phyloP scores from a whole-genome alignment of 2,888 invertebrate species.

The Sipha maydis region DNA sequence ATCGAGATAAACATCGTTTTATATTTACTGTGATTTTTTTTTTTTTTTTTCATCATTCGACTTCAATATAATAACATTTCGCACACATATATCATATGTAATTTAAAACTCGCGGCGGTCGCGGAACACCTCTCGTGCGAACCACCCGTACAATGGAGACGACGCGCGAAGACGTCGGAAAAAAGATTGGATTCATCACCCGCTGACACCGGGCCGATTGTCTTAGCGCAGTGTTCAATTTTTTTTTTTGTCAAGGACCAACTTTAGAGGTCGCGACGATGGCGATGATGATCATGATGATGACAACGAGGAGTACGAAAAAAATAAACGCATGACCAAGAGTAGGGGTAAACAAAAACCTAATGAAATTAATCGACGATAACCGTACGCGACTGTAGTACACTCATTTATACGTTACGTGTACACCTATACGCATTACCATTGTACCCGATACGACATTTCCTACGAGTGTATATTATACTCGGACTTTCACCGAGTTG shows the following conservation, averaged over 20 bases:
- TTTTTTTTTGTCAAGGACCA: constrained; percentile 27
- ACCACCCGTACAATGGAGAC: neutral
- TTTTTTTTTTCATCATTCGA: neutral
- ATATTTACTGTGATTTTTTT: neutral
- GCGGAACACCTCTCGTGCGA: neutral
- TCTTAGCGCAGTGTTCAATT: constrained; percentile 1
- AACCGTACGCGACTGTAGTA: neutral
- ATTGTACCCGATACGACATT: neutral
- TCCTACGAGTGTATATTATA: too few relatives aligned
- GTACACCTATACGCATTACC: too few relatives aligned
- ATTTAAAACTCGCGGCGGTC: neutral
- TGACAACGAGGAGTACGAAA: neutral
- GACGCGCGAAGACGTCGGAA: neutral
- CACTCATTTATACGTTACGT: neutral
- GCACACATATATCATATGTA: neutral
- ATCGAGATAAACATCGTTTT: neutral
- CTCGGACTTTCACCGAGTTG: constrained; percentile 1
- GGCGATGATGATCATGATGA: neutral
- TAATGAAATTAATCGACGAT: neutral
- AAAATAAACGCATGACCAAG: neutral
- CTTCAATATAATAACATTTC: neutral
- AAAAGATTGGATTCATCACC: constrained; percentile 31
- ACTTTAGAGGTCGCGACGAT: neutral
- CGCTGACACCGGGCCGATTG: constrained; percentile 19
- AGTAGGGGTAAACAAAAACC: neutral